Evolutionary conservation across 2,113 vertebrate species (phyloP), one percentile per base, ranked within the genome.

Genomic region (Gopherus evgoodei): DNA sequence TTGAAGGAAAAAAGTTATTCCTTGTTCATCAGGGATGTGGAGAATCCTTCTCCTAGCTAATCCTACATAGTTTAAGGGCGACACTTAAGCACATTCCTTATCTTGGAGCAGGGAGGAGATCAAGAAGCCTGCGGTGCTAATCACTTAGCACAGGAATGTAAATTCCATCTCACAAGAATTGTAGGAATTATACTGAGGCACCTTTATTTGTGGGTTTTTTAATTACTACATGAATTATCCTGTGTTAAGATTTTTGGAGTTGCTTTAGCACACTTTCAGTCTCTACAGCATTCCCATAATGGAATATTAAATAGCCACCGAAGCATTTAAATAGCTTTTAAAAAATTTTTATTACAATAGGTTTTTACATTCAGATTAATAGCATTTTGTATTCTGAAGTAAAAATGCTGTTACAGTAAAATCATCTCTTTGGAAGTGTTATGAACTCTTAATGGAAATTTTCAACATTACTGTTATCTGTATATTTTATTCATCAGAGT

Each of bases 131-230:
- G 84, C 0, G 5, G 75, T 72, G 84, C 75, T 97, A 83, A 95
- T 97, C 84, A 90, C 81, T 92, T 95, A 91, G 47, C 82, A 53
- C 49, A 82, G 95, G 92, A 97, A 97, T 93, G 57, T 59, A 86
- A 65, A 72, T 52, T 79, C 87, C 81, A 10, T 95, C 29, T 88
- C 86, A 49, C 47, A 19, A 57, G 24, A 81, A 81, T 84, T 96
- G 65, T 93, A 92, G 83, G 57, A 44, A 83, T 76, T 89, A 24
- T 80, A 81, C 27, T 83, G 54, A 65, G 78, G 3, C 69, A 76
- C 7, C 44, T 95, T 31, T 84, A 81, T 42, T 69, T 86, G 42
- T 42, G 72, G 29, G 11, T 83, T 88, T 81, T 78, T 86, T 89
- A 86, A 59, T 25, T 21, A 6, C 25, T 81, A 8, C 38, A 44